These are phyloP conservation scores for Heliocidaris tuberculata DNA, from an alignment of 35 echinoderm and acorn worm species.

Conservation along the genomic window DNA sequence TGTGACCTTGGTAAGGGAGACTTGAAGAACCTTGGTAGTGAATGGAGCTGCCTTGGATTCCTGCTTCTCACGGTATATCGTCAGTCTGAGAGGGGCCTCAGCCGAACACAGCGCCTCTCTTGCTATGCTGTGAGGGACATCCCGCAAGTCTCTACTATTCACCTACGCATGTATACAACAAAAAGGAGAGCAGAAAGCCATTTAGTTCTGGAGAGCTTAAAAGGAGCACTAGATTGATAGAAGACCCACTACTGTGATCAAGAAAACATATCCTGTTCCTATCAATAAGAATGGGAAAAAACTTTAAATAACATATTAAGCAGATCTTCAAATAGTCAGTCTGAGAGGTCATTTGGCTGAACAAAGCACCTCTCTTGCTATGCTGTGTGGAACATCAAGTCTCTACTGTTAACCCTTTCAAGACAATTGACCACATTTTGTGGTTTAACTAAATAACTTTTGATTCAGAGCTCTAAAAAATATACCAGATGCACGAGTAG, in stretches of 20 bases:
- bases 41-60: constrained; percentile 57
- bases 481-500: too few relatives aligned
- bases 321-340: not conserved
- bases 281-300: too few relatives aligned
- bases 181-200: not conserved
- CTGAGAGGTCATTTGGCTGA: not conserved
- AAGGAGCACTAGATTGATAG: too few relatives aligned
- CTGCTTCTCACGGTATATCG: constrained; percentile 86
- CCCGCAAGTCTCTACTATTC: constrained; percentile 81
- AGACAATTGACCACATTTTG: too few relatives aligned
- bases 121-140: constrained; percentile 76
- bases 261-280: not conserved
- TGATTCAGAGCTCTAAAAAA: too few relatives aligned
- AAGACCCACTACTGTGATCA: not conserved
- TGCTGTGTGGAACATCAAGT: not conserved
- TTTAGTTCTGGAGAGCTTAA: too few relatives aligned
- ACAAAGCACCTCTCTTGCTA: not conserved
- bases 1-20: constrained; percentile 78
- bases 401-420: not conserved
- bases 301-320: too few relatives aligned
- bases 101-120: constrained; percentile 68
- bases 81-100: constrained; percentile 71
- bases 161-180: constrained; percentile 48
- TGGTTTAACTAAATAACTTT: too few relatives aligned
- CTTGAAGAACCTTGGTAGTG: constrained; percentile 62